phyloP scores from a whole-genome alignment of 2,888 invertebrate species.

The Drosophila meridiana region DNA sequence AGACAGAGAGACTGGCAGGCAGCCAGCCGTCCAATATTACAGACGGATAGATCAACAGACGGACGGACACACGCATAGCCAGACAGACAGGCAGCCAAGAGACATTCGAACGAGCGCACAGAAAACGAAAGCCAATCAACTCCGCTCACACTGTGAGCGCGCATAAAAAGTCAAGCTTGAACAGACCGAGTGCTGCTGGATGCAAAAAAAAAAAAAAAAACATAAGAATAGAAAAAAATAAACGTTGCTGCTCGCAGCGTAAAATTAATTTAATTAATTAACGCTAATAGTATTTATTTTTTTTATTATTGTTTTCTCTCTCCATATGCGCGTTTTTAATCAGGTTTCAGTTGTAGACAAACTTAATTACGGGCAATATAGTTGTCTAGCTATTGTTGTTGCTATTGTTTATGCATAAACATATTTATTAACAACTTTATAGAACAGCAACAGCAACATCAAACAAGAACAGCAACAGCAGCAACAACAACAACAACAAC shows the following conservation, averaged over 20 bases:
- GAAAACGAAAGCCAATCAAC: not conserved
- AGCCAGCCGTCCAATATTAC: no score
- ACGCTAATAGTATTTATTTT: conserved; percentile 62
- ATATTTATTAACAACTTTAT: conserved; percentile 66
- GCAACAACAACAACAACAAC: not conserved
- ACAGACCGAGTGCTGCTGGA: not conserved
- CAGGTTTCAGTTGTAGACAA: conserved; percentile 44
- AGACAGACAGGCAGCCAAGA: not conserved
- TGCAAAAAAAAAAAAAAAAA: no score
- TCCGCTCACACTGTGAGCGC: not conserved
- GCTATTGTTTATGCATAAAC: conserved; percentile 65
- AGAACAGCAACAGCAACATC: conserved; percentile 21
- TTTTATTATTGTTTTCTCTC: conserved; percentile 13
- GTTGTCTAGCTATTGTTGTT: conserved; percentile 48
- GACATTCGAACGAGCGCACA: no score
- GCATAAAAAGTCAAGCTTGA: not conserved
- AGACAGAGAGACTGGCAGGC: no score
- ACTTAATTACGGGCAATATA: conserved; percentile 56
- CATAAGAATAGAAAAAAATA: not conserved
- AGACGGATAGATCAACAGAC: not conserved
- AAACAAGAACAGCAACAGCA: conserved; percentile 14
- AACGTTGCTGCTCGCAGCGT: conserved; percentile 43
- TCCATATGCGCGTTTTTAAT: conserved; percentile 50
- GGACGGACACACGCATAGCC: not conserved
- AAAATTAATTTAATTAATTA: conserved; percentile 76